phyloP scores from a whole-genome alignment of 2,797 vertebrate genomes.

The Champsocephalus esox region DNA sequence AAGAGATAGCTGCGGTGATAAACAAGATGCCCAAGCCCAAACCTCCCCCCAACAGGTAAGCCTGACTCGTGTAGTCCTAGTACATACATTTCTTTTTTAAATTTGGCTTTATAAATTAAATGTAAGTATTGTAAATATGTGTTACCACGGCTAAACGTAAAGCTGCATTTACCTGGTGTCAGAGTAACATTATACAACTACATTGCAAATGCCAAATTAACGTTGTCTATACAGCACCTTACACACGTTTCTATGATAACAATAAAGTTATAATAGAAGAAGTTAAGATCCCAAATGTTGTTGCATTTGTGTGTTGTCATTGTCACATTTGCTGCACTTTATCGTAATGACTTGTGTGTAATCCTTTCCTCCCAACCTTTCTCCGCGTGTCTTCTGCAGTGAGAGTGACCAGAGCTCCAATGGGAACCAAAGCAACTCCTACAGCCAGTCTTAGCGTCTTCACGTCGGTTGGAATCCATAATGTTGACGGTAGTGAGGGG shows the following conservation, averaged over 20 bases:
- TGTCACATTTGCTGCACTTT: neutral
- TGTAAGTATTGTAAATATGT: neutral
- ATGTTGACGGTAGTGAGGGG: conserved; percentile 18
- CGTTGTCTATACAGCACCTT: too few relatives aligned
- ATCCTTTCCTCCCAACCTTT: neutral
- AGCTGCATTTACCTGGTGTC: neutral
- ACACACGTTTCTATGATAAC: too few relatives aligned
- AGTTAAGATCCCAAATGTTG: too few relatives aligned
- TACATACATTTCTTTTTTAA: neutral
- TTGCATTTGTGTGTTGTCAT: too few relatives aligned
- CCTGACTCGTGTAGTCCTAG: neutral
- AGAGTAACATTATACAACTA: neutral
- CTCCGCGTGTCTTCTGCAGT: conserved; percentile 75
- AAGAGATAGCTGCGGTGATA: conserved; percentile 96
- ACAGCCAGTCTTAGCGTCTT: conserved; percentile 92
- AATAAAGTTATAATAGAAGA: too few relatives aligned
- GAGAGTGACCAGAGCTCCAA: conserved; percentile 99
- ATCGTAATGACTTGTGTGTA: neutral
- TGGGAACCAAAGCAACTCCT: conserved; percentile 97
- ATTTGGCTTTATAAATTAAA: neutral
- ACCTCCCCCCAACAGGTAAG: conserved; percentile 96
- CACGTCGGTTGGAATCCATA: conserved; percentile 3
- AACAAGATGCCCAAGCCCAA: conserved; percentile 99
- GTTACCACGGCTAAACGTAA: neutral
- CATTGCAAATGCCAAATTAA: too few relatives aligned